Conservation (phyloP, 2,797 vertebrate genomes). For the Sternotherus odoratus region DNA sequence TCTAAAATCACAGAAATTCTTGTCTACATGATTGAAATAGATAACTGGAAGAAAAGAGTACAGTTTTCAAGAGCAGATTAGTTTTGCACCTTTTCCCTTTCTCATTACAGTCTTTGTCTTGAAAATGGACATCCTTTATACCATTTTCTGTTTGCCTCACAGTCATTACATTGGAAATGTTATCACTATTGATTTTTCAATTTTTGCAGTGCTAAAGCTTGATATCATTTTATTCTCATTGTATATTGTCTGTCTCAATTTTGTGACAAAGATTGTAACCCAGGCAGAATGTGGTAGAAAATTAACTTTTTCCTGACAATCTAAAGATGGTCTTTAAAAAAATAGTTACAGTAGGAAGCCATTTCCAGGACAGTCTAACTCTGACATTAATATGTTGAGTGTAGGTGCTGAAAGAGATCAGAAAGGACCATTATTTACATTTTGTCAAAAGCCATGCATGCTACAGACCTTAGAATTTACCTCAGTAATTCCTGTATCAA, state of each 20-base stretch:
- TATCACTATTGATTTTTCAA: slow-evolving; percentile 64
- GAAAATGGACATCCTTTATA: slow-evolving; percentile 59
- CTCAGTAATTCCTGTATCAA: not conserved
- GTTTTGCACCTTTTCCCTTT: slow-evolving; percentile 58
- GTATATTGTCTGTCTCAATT: slow-evolving; percentile 27
- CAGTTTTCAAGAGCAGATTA: slow-evolving; percentile 62
- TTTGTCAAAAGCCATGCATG: not conserved
- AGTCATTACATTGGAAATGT: slow-evolving; percentile 57
- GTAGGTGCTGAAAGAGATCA: not conserved
- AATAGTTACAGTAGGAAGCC: not conserved
- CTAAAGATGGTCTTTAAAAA: slow-evolving; percentile 34
- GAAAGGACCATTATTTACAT: not conserved
- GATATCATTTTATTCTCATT: slow-evolving; percentile 57
- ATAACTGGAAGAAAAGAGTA: slow-evolving; percentile 50
- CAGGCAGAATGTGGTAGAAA: slow-evolving; percentile 45
- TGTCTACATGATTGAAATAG: slow-evolving; percentile 53
- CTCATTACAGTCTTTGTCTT: slow-evolving; percentile 64
- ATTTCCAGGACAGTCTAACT: not conserved
- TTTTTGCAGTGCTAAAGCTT: slow-evolving; percentile 59
- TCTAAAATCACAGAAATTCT: slow-evolving; percentile 52
- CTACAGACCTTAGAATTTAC: not conserved
- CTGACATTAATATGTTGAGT: slow-evolving; percentile 8
- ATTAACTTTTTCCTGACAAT: slow-evolving; percentile 56
- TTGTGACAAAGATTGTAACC: slow-evolving; percentile 42
- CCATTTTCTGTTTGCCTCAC: slow-evolving; percentile 63